phyloP scores from a whole-genome alignment of 2,797 vertebrate species.

The Sebastes itinus region DNA sequence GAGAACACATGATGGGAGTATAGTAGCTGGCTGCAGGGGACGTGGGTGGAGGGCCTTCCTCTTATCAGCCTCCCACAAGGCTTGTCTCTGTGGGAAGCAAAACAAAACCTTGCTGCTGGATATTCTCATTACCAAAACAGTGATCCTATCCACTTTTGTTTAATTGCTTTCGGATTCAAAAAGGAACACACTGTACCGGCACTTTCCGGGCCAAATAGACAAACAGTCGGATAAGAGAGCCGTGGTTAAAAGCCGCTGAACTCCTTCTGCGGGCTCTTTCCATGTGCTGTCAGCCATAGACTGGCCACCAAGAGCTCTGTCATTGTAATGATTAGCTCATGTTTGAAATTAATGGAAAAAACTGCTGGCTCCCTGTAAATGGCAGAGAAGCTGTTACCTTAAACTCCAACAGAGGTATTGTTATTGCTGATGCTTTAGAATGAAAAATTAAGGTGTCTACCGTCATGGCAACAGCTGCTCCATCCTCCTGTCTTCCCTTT shows the following conservation, averaged over 20 bases:
- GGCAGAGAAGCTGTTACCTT: background rate
- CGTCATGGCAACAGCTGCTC: slow-evolving; percentile 21
- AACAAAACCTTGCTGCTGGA: slow-evolving; percentile 35
- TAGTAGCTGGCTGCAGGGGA: background rate
- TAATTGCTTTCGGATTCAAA: slow-evolving; percentile 2
- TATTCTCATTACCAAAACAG: slow-evolving; percentile 16
- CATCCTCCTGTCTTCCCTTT: background rate
- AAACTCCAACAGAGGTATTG: background rate
- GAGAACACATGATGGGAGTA: background rate
- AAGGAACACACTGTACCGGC: slow-evolving; percentile 4
- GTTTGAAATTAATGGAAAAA: background rate
- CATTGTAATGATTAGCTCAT: background rate
- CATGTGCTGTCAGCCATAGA: background rate
- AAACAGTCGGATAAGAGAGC: background rate
- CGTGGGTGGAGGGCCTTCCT: slow-evolving; percentile 17
- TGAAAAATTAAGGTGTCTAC: slow-evolving; percentile 10
- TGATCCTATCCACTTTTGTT: slow-evolving; percentile 8
- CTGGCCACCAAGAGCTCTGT: background rate
- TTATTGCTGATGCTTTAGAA: background rate
- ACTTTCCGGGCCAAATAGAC: background rate
- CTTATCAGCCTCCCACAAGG: slow-evolving; percentile 43
- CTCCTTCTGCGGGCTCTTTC: background rate
- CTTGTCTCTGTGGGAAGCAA: slow-evolving; percentile 37
- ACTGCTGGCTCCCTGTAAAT: background rate
- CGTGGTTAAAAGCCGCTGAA: background rate